Evolutionary conservation across 2,888 invertebrate genomes (phyloP), one percentile per base, ranked within the genome.

Genomic region (Embidobia sp.): DNA sequence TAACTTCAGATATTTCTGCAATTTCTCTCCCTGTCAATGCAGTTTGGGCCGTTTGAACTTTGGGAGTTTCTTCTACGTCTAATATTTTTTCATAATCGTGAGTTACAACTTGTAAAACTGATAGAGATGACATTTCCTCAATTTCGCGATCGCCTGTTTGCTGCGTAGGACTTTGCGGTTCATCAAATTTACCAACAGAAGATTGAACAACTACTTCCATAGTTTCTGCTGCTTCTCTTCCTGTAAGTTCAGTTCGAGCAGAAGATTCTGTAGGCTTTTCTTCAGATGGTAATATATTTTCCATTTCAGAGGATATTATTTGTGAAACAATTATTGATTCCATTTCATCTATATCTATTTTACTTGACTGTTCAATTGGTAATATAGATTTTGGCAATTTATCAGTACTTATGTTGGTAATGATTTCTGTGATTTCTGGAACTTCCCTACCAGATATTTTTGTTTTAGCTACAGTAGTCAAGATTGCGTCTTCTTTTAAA

Each of bases 381-480:
- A 78, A 73, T 42, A 81, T 77, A 10, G 79, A 78, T 31, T 76
- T 44, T 10, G 78, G 18, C 27, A 86, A 81, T 73, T 86, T 86
- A 73, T 82, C 85, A 18, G 74, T 69, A 63, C 67, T 79, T 16
- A 85, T 82, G 69, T 87, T 85, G 2, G 87, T 80, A 19, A 87
- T 26, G 16, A 82, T 3, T 64, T 85, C 83, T 26, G 79, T 79
- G 1, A 81, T 84, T 77, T 87, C 83, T 19, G 86, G 85, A 16
- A 85, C 80, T 57, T 86, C 85, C 53, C 88, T 85, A 7, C 86
- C 83, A 57, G 84, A 83, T 10, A 91, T 79, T 55, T 85, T 79
- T 0, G 83, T 75, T 86, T 79, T 79, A 84, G 87, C 66, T 75
- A 40, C 51, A 57, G 80, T 80, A 13, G 19, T 2, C 0, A 33